These are phyloP conservation scores for Drosophila mayri DNA, from an alignment of 1,140 invertebrate genomes.

Conservation along the genomic window DNA sequence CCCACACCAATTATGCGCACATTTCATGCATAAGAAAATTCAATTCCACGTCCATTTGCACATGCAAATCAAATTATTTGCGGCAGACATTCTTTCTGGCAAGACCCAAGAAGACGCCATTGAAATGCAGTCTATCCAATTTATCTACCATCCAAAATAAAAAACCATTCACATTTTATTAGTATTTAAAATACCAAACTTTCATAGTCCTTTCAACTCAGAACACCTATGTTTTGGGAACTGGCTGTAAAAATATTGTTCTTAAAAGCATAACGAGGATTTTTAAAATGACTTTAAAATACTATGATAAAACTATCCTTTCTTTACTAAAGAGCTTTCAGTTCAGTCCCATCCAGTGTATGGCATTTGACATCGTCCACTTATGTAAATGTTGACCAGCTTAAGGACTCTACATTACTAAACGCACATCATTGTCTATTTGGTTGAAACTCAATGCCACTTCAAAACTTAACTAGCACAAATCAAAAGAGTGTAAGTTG, in stretches of 20 bases:
- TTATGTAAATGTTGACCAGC: constrained; percentile 28
- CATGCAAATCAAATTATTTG: constrained; percentile 84
- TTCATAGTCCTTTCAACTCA: not conserved
- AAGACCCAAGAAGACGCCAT: constrained; percentile 18
- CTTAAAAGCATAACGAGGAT: too few species aligned
- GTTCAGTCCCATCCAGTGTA: constrained; percentile 23
- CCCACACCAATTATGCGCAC: constrained; percentile 76
- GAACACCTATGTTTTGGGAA: too few species aligned
- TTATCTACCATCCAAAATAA: constrained; percentile 25
- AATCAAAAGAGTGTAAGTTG: not conserved
- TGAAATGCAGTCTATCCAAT: constrained; percentile 39
- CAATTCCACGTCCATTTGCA: constrained; percentile 83
- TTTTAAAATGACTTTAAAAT: too few species aligned
- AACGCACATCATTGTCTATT: constrained; percentile 29
- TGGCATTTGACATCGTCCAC: constrained; percentile 56
- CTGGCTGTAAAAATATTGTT: too few species aligned
- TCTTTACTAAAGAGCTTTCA: not conserved
- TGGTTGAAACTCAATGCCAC: constrained; percentile 28
- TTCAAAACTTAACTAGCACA: constrained; percentile 52
- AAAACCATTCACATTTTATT: constrained; percentile 31
- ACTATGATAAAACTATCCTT: too few species aligned
- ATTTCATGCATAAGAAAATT: constrained; percentile 84
- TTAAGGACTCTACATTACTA: constrained; percentile 53
- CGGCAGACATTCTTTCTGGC: constrained; percentile 63
- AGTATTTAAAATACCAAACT: not conserved